Evolutionary conservation across 2,113 vertebrate genomes (phyloP), one percentile per base, ranked within the genome.

Genomic region (Hydrochoerus hydrochaeris): DNA sequence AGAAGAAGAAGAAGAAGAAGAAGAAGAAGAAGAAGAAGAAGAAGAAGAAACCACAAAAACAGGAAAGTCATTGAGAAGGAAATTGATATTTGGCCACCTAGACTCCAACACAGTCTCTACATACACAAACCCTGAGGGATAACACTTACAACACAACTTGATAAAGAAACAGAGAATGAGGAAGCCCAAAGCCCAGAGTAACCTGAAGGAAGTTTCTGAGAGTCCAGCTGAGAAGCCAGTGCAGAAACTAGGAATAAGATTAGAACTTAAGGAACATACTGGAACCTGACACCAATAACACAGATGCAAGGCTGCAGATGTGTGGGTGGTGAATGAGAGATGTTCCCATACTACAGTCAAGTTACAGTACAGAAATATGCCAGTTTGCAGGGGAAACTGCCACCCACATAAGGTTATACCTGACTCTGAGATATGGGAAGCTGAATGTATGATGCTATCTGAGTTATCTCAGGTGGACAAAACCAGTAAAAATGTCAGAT

Each of bases 381-480:
- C 32, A 11, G 65, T 77, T 88, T 49, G 19, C 58, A 69, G 58
- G n/a, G n/a, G 26, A 63, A 30, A 52, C 57, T 52, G 73, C 54
- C 75, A 35, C 32, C 73, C 81, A 67, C 49, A 49, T 7, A n/a
- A 49, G 41, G 60, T 32, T 26, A 32, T 9, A 30, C 54, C 58
- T 32, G 63, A 75, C 81, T 88, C 49, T 63, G 46, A 95, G 69
- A 86, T 82, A 93, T 6, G 32, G 35, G 22, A 96, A 52, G 41
- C 38, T 93, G 35, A 20, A 46, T 35, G 26, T 78, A 85, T 2
- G 1, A 77, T 69, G n/a, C 35, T 69, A 7, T 67, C 41, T 60
- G 73, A 69, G 44, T 60, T 60, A 90, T 28, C 8, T 22, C 65
- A 69, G 5, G 54, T 94, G 38, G 62, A 73, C 41, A 16, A 52